Base-by-base conservation (phyloP, 2,113 vertebrate genomes). In the Atlantisia rogersi region DNA sequence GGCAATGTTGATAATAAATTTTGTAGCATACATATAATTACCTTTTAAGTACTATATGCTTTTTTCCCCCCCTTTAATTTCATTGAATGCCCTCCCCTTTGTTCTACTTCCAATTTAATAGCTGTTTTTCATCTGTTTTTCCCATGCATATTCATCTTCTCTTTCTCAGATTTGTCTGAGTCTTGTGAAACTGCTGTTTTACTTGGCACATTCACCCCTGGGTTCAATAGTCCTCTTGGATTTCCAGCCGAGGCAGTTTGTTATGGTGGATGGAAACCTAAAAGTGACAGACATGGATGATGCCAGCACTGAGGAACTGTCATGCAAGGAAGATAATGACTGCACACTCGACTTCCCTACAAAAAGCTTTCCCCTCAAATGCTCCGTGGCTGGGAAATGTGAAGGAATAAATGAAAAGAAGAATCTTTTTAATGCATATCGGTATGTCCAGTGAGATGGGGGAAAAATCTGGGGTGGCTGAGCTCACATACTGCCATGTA, bases 271-370 rank as follows among this genome's bases (percentile, higher is more conserved):
- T 42, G 99, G 99, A 53, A 96, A 98, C 91, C 97, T 99, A 67
- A 99, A 99, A 98, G 98, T 99, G 93, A 99, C 99, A 2, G 99
- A 99, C 97, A 97, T 99, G 96, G 99, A 99, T 44, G 99, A 99
- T 75, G 98, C 98, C 96, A 99, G 97, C 82, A 96, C 97, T 0
- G 97, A 98, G 55, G 98, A 99, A 62, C 97, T 98, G 14, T 19
- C 86, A 29, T 99, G 99, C 81, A 95, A 58, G 68, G 90, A 85
- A 7, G 97, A 98, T 46, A 87, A 94, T 3, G 98, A 99, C 97
- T 99, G 99, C 91, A 92, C 90, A 29, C 98, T 99, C 1, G 95
- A 98, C 87, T 99, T 99, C 67, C 99, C 99, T 6, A 97, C 98
- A 52, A 98, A 97, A 90, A 99, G 98, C 85, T 99, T 99, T 70